phyloP scores from a whole-genome alignment of 2,888 invertebrate genomes.

The Nemoura dubitans region DNA sequence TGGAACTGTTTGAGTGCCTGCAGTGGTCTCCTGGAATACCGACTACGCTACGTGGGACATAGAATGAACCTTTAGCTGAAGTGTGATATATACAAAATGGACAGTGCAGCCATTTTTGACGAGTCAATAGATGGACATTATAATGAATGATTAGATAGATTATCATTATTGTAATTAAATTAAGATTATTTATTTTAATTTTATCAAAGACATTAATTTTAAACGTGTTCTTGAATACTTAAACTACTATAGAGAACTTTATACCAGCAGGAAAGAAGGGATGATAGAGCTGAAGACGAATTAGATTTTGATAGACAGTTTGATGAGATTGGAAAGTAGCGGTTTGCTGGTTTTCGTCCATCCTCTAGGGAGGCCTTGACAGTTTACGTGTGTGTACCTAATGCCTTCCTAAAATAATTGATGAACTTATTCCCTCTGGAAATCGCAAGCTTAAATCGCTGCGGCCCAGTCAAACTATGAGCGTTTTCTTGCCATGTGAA shows the following conservation, averaged over 20 bases:
- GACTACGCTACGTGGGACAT: not conserved
- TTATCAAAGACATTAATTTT: not conserved
- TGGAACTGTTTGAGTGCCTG: not conserved
- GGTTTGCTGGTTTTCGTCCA: slow-evolving; percentile 3
- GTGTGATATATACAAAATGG: slow-evolving; percentile 21
- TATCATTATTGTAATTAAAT: not conserved
- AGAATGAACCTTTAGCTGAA: slow-evolving; percentile 18
- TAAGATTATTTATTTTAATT: slow-evolving; percentile 7
- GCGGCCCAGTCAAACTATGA: not conserved
- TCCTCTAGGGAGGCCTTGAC: slow-evolving; percentile 26
- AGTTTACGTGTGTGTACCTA: slow-evolving; percentile 9
- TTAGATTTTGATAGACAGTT: not conserved
- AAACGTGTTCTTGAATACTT: not conserved
- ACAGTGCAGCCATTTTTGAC: not conserved
- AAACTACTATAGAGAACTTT: not conserved
- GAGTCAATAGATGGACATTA: slow-evolving; percentile 21
- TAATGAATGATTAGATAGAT: not conserved
- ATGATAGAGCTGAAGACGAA: not conserved
- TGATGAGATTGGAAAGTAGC: not conserved
- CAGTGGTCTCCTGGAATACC: not conserved
- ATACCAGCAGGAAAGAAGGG: not conserved
- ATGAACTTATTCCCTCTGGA: not conserved
- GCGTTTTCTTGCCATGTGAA: slow-evolving; percentile 12
- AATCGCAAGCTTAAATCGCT: not conserved
- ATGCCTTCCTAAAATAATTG: slow-evolving; percentile 1